Conservation (phyloP, 2,888 invertebrate species). For the Thelaira solivaga region DNA sequence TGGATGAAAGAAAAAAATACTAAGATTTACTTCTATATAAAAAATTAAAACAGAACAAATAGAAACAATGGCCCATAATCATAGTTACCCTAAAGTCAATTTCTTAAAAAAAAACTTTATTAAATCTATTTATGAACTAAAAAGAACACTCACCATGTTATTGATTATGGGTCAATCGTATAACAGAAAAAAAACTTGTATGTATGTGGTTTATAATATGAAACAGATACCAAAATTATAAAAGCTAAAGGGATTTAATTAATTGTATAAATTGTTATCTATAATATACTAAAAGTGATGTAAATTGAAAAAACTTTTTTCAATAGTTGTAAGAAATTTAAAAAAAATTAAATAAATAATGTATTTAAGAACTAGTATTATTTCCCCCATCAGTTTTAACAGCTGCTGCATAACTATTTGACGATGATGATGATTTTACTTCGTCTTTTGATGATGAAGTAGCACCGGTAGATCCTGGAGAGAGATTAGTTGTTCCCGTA, state of each 20-base stretch:
- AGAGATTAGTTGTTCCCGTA: slow-evolving; percentile 58
- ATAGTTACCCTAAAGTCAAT: no score
- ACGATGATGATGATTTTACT: slow-evolving; percentile 66
- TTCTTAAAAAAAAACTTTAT: no score
- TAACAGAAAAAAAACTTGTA: not conserved
- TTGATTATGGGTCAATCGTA: not conserved
- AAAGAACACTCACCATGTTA: no score
- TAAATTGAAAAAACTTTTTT: slow-evolving; percentile 6
- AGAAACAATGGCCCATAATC: no score
- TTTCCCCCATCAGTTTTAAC: slow-evolving; percentile 74
- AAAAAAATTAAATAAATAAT: not conserved
- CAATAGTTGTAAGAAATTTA: not conserved
- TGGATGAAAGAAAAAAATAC: no score
- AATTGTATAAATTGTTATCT: not conserved
- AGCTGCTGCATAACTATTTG: slow-evolving; percentile 75
- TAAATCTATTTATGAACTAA: no score
- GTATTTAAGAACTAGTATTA: slow-evolving; percentile 68
- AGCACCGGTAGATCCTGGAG: slow-evolving; percentile 45
- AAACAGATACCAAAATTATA: slow-evolving; percentile 38
- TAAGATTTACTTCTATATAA: no score
- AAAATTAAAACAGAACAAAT: no score
- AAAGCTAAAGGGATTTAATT: slow-evolving; percentile 11
- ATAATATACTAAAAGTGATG: slow-evolving; percentile 13
- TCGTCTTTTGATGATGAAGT: slow-evolving; percentile 50
- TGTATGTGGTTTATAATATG: not conserved